Base-by-base conservation (phyloP, 2,888 invertebrate species). In the Cyaniris semiargus region DNA sequence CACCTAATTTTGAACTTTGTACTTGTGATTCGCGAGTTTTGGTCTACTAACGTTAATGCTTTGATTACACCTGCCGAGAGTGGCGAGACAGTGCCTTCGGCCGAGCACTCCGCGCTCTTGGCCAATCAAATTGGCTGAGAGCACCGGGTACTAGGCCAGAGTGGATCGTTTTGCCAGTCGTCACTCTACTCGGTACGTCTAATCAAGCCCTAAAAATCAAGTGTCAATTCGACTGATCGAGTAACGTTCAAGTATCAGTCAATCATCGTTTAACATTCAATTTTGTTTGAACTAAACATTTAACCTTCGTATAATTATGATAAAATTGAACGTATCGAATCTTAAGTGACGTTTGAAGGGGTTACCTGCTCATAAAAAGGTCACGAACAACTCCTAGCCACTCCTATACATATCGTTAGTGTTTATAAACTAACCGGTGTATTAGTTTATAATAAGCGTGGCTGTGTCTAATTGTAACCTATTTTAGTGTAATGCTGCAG, bases 251-350 rank as follows among this genome's bases (percentile, higher is more conserved):
- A 58, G 23, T 23, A 23, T 23, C 21, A 66, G 27, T 66, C 66
- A 66, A 66, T 66, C 60, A 23, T 58, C 60, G 60, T 23, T 60
- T 31, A 66, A 66, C 66, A 31, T 23, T 66, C 18, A 31, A 27
- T 66, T 0, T 27, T 66, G 27, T 66, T 66, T 66, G 27, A 21
- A 72, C 44, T 74, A 74, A 74, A 48, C 74, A 27, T 10, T 74
- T 74, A 53, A 53, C 74, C 74, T 74, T 74, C 74, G n/a, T 21
- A 8, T 10, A 74, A 74, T 74, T 74, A 53, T 18, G 53, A 74
- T 53, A 74, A 74, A 74, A 53, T 74, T 74, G 74, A 74, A 48
- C 74, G 74, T 74, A 74, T 48, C 74, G 15, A 74, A 74, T 74
- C 48, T 13, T 23, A 48, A 53, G 53, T 74, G 74, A 74, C 53